These are phyloP conservation scores for Trichogramma evanescens DNA, from an alignment of 2,888 invertebrate genomes.

Conservation along the genomic window DNA sequence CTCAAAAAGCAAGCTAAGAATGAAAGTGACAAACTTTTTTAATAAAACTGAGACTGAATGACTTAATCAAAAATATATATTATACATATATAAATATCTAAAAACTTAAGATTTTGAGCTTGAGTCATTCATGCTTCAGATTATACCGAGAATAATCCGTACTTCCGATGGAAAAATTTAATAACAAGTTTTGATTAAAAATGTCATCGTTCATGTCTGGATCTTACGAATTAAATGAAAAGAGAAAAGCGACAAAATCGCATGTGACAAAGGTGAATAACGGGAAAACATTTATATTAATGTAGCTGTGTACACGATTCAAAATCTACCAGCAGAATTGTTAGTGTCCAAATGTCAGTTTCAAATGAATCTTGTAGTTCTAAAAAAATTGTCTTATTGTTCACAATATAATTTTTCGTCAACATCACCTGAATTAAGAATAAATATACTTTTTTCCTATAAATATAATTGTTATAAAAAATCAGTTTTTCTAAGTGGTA, in stretches of 20 bases:
- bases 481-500: conserved; percentile 21
- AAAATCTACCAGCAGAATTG: conserved; percentile 14
- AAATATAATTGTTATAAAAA: conserved; percentile 18
- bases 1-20: conserved; percentile 10
- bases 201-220: background rate
- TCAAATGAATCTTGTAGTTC: conserved; percentile 6
- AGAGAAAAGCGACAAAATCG: conserved; percentile 14
- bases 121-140: conserved; percentile 20
- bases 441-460: conserved; percentile 12
- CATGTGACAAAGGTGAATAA: conserved; percentile 18
- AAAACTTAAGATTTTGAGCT: conserved; percentile 13
- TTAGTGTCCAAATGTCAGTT: conserved; percentile 12
- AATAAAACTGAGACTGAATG: conserved; percentile 16
- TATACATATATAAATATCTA: background rate
- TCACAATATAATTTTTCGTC: conserved; percentile 10
- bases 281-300: conserved; percentile 16
- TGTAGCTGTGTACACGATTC: conserved; percentile 15
- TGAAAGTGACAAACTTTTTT: conserved; percentile 12
- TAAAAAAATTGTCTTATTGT: conserved; percentile 10
- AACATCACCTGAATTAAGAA: conserved; percentile 13
- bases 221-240: background rate
- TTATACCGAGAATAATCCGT: conserved; percentile 16
- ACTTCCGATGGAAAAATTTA: background rate
- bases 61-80: conserved; percentile 12
- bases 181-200: conserved; percentile 2